Base-by-base conservation (phyloP, 2,888 invertebrate species). In the Orthosia cruda region DNA sequence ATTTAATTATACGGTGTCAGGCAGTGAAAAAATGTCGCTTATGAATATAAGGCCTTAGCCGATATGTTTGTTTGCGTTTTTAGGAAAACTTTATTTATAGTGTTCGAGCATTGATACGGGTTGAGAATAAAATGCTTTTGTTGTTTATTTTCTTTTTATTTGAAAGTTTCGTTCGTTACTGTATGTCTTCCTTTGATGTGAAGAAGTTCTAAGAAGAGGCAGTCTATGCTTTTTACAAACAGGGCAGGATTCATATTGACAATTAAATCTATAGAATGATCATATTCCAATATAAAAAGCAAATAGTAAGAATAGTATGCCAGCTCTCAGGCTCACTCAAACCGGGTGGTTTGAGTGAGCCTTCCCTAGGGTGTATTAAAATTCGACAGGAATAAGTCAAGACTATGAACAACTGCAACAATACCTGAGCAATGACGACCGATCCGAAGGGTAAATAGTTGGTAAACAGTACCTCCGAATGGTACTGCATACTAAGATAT, bases 21-120 rank as follows among this genome's bases (percentile, higher is more conserved):
- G 9, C 40, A 0, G 9, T 40, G 9, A 40, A 65, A 40, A 32
- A 18, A 20, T 20, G 20, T 61, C 15, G 18, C 54, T 2, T 20
- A 49, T 75, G 52, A 61, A 18, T 49, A 20, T 11, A 11, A 16
- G 13, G 45, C 55, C 23, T 79, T 47, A 76, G 3, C 2, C 71
- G n/a, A 49, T 54, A 63, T 45, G 58, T 23, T 76, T 54, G 58
- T 67, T 70, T 47, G 57, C 54, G 54, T 77, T 66, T 69, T 76
- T 50, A 45, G 16, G 32, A 67, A 63, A 49, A 76, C 52, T 63
- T 76, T 62, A 69, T 76, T 67, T 80, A 71, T 61, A 61, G 67
- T 71, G 67, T 71, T 68, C 66, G 20, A 55, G 55, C 59, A 68
- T 71, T 77, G 65, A 65, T 76, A 69, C 47, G 62, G 54, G 57